phyloP scores from a whole-genome alignment of 2,888 invertebrate species.

The Nipponacmea schrenckii region DNA sequence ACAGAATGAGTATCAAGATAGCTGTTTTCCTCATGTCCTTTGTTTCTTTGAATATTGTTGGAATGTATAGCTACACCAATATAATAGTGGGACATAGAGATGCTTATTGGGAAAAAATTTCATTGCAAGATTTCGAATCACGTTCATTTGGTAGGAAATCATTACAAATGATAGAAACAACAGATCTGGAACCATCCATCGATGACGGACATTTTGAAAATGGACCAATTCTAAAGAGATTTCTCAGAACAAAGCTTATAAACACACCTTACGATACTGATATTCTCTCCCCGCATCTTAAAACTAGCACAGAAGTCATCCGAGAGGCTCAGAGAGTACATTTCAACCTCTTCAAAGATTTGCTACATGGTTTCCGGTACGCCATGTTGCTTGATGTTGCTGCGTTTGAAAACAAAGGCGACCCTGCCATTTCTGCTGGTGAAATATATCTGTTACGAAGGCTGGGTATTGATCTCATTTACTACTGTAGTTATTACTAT shows the following conservation, averaged over 20 bases:
- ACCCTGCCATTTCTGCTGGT: conserved; percentile 31
- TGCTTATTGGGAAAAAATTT: no score
- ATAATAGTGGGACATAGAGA: background rate
- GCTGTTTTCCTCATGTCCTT: background rate
- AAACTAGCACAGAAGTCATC: conserved; percentile 17
- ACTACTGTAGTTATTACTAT: conserved; percentile 14
- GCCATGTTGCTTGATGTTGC: conserved; percentile 30
- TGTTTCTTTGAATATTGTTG: background rate
- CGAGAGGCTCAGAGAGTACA: conserved; percentile 24
- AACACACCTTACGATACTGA: conserved; percentile 10
- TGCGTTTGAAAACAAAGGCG: conserved; percentile 36
- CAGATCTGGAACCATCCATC: background rate
- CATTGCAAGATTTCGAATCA: background rate
- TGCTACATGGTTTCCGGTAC: conserved; percentile 16
- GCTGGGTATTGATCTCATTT: conserved; percentile 18
- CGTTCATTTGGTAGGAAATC: background rate
- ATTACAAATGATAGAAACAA: background rate
- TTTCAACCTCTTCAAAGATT: conserved; percentile 15
- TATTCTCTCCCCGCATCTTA: conserved; percentile 13
- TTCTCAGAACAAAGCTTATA: background rate
- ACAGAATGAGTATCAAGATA: background rate
- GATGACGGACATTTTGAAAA: background rate
- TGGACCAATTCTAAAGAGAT: background rate
- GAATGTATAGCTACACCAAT: background rate
- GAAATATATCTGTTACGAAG: conserved; percentile 25